Percentiles rank a stretch among this genome's conserved stretches.
phyloP scores from a whole-genome alignment of 1,140 invertebrate genomes.

The Lordiphosa mommai region DNA sequence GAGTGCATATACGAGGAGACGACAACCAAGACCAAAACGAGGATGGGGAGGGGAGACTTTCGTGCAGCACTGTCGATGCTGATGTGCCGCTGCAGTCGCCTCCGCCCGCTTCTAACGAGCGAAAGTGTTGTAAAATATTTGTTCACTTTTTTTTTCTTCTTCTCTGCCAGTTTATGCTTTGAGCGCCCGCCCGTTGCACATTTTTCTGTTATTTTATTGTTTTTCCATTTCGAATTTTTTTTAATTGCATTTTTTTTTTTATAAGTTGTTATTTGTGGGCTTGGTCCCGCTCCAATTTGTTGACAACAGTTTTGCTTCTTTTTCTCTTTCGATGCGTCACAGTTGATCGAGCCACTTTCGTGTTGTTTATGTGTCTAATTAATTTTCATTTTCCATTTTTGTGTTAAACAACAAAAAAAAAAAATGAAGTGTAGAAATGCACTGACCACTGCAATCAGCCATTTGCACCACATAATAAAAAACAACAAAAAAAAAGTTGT shows the following conservation, averaged over 20 bases:
- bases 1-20: constrained; percentile 42
- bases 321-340: constrained; percentile 56
- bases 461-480: constrained; percentile 7
- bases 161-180: constrained; percentile 9
- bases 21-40: neutral
- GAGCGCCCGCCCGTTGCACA: constrained; percentile 42
- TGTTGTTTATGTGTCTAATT: constrained; percentile 63
- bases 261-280: constrained; percentile 44
- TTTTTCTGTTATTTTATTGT: constrained; percentile 60
- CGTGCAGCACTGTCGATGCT: constrained; percentile 43
- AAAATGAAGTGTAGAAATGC: constrained; percentile 55
- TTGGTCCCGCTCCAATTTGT: constrained; percentile 71
- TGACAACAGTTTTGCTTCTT: constrained; percentile 60
- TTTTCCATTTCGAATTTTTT: constrained; percentile 57
- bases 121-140: constrained; percentile 76
- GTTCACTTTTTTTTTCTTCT: constrained; percentile 40
- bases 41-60: constrained; percentile 37
- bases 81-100: constrained; percentile 12
- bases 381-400: constrained; percentile 54
- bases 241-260: constrained; percentile 67
- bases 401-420: neutral
- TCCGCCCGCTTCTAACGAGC: constrained; percentile 66
- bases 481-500: constrained; percentile 36
- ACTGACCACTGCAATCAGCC: constrained; percentile 44
- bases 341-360: constrained; percentile 59